Evolutionary conservation across 2,113 vertebrate genomes (phyloP).

Genomic region (Ia io): DNA sequence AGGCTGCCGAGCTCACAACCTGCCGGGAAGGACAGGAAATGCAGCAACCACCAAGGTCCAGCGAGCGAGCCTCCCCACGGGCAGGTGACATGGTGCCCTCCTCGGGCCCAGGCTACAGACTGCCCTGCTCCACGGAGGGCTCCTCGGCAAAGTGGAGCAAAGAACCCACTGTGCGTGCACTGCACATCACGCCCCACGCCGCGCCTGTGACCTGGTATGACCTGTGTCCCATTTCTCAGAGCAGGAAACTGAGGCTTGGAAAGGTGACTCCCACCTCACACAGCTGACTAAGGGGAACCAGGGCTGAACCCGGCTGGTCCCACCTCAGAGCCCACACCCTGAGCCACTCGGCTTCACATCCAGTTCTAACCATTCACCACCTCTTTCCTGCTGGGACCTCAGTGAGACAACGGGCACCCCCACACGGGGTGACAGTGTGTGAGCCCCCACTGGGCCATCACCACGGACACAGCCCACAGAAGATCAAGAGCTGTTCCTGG

Average conservation of each 20-base stretch:
- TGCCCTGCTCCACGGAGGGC: accelerated
- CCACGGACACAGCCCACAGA: accelerated
- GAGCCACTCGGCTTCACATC: accelerated
- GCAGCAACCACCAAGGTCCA: accelerated
- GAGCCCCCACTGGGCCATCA: too few relatives aligned
- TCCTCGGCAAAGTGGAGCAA: accelerated
- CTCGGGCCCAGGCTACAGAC: not conserved
- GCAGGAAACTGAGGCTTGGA: not conserved
- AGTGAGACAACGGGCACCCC: accelerated
- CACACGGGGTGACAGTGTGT: accelerated
- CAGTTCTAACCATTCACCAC: accelerated
- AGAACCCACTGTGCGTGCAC: too few relatives aligned
- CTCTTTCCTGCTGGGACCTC: accelerated
- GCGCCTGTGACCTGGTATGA: accelerated
- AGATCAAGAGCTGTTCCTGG: accelerated
- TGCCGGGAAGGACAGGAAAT: constrained; percentile 52
- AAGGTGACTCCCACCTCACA: not conserved
- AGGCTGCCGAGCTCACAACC: constrained; percentile 84
- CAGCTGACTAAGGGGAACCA: accelerated
- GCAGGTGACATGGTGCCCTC: accelerated
- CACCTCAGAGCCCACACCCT: accelerated
- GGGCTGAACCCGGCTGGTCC: accelerated
- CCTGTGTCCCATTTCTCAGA: accelerated
- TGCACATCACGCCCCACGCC: accelerated
- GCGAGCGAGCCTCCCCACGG: not conserved